Percentiles rank a stretch among this genome's conserved stretches.
phyloP scores from a whole-genome alignment of 1,140 invertebrate species.

The Meloidogyne chitwoodi region DNA sequence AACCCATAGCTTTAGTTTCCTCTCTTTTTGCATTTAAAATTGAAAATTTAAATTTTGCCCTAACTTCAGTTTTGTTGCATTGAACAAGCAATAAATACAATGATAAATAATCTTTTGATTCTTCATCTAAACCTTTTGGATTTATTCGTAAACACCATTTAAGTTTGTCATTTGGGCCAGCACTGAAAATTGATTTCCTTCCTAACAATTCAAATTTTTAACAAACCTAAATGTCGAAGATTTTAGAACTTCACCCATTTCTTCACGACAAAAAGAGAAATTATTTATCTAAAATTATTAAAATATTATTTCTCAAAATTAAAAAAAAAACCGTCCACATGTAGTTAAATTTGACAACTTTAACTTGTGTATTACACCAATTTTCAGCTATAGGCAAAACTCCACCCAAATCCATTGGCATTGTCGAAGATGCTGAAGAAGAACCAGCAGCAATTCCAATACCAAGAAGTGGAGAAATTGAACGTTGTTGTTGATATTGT shows the following conservation, averaged over 20 bases:
- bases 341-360: constrained; percentile 99
- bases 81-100: constrained; percentile 95
- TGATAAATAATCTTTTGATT: constrained; percentile 81
- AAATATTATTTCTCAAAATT: neutral
- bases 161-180: constrained; percentile 16
- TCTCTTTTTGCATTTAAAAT: constrained; percentile 83
- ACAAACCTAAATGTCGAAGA: constrained; percentile 89
- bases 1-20: constrained; percentile 98
- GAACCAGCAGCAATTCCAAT: constrained; percentile 13
- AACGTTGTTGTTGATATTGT: constrained; percentile 19
- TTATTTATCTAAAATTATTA: constrained; percentile 79
- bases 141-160: constrained; percentile 85
- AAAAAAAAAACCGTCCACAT: constrained; percentile 75
- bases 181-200: constrained; percentile 5
- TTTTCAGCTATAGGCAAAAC: constrained; percentile 73
- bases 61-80: constrained; percentile 98
- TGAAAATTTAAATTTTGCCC: constrained; percentile 99
- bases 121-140: constrained; percentile 95
- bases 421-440: neutral
- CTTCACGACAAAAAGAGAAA: constrained; percentile 85
- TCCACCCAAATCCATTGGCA: constrained; percentile 9
- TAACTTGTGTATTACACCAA: constrained; percentile 91
- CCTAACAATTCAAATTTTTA: too few relatives aligned
- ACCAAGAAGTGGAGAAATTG: constrained; percentile 28
- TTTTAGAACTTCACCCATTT: constrained; percentile 73